Evolutionary conservation across 2,113 vertebrate species (phyloP).

Genomic region (Oncorhynchus gorbuscha): DNA sequence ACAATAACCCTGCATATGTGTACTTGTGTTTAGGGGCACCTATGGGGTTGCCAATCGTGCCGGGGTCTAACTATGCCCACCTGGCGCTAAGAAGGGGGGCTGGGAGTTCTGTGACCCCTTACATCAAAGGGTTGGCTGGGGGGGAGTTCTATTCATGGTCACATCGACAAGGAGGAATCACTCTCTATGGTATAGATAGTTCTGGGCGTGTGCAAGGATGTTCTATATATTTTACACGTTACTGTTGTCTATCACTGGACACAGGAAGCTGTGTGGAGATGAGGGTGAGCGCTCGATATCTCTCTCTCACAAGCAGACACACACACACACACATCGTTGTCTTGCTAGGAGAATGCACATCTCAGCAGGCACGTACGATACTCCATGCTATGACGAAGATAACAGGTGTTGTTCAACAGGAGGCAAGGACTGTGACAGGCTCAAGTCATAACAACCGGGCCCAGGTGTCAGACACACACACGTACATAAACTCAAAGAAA

Average conservation of each 20-base stretch:
- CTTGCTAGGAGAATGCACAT: neutral
- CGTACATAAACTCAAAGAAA: too few species aligned
- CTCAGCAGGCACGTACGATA: slow-evolving; percentile 2
- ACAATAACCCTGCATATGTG: too few species aligned
- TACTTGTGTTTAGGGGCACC: too few species aligned
- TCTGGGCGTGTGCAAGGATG: slow-evolving; percentile 45
- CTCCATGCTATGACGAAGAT: slow-evolving; percentile 30
- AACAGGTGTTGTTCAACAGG: slow-evolving; percentile 44
- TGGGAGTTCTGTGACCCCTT: slow-evolving; percentile 38
- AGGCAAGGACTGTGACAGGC: slow-evolving; percentile 48
- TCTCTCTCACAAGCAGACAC: slow-evolving; percentile 3
- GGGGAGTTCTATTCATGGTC: slow-evolving; percentile 60
- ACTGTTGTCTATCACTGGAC: neutral
- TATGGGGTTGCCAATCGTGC: too few species aligned
- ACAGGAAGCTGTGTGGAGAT: too few species aligned
- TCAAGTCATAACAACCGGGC: slow-evolving; percentile 50
- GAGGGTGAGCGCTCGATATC: too few species aligned
- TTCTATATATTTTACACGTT: neutral
- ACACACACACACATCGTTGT: slow-evolving; percentile 26
- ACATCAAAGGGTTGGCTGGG: slow-evolving; percentile 61
- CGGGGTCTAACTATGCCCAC: slow-evolving; percentile 47
- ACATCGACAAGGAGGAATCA: slow-evolving; percentile 43
- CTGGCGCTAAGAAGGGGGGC: slow-evolving; percentile 25
- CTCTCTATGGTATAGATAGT: too few species aligned
- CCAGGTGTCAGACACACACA: slow-evolving; percentile 2